Conservation (phyloP, 2,888 invertebrate species). For the Leptogaster cylindrica region DNA sequence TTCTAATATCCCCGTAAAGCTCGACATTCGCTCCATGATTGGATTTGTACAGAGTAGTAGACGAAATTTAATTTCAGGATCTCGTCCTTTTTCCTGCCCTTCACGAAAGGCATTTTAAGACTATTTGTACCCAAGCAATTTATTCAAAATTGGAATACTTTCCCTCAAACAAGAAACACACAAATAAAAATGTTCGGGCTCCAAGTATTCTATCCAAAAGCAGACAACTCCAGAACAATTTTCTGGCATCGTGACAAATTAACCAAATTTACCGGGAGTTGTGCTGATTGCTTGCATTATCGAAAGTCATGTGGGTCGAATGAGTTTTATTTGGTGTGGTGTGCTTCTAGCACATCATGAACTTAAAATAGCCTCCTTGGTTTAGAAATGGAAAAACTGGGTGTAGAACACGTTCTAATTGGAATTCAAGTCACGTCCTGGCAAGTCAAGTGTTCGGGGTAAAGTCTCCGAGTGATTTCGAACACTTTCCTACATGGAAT, state of each 20-base stretch:
- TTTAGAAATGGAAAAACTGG: background rate
- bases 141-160: constrained; percentile 29
- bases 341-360: background rate
- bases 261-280: constrained; percentile 2
- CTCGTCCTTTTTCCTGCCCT: background rate
- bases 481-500: no score
- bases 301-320: background rate
- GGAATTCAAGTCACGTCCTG: constrained; percentile 20
- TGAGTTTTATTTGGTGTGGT: background rate
- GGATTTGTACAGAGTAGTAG: constrained; percentile 14
- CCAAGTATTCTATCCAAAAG: constrained; percentile 5
- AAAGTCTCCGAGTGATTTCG: no score
- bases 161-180: background rate
- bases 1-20: constrained; percentile 19
- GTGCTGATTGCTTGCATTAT: constrained; percentile 3
- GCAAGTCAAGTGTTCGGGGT: background rate
- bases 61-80: constrained; percentile 21
- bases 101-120: constrained; percentile 3
- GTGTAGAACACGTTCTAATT: constrained; percentile 1
- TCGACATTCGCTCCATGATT: constrained; percentile 13
- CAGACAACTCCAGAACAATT: background rate
- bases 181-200: constrained; percentile 14
- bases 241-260: constrained; percentile 10
- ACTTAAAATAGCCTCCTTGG: background rate
- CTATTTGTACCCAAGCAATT: constrained; percentile 32